Conservation (phyloP, 2,888 invertebrate genomes). For the Drosophila nr. perissopoda region DNA sequence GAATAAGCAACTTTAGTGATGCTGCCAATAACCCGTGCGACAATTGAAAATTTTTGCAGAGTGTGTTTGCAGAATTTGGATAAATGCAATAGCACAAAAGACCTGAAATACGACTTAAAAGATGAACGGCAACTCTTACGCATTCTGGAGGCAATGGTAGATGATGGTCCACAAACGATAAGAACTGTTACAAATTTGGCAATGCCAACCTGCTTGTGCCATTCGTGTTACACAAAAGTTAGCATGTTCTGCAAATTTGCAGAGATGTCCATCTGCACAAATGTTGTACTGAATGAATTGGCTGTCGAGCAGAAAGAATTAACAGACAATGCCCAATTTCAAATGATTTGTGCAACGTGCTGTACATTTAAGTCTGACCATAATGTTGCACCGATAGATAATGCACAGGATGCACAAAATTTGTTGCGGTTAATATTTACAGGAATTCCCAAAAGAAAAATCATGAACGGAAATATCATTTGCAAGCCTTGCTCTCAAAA, state of each 20-base stretch:
- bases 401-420: conserved; percentile 5
- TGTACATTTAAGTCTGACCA: conserved; percentile 21
- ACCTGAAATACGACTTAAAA: conserved; percentile 16
- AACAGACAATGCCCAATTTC: conserved; percentile 4
- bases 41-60: conserved; percentile 38
- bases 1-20: conserved; percentile 1
- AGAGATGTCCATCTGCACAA: conserved; percentile 36
- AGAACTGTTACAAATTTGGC: not conserved
- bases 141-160: conserved; percentile 23
- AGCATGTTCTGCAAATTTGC: conserved; percentile 43
- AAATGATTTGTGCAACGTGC: conserved; percentile 39
- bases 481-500: conserved; percentile 43
- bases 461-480: not conserved
- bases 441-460: conserved; percentile 1
- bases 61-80: conserved; percentile 40
- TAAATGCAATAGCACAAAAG: conserved; percentile 1
- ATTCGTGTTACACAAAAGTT: conserved; percentile 33
- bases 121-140: conserved; percentile 17
- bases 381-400: not conserved
- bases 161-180: not conserved
- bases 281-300: conserved; percentile 33
- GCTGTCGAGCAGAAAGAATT: not conserved
- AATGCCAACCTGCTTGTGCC: conserved; percentile 33
- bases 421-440: conserved; percentile 29
- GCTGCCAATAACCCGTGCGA: conserved; percentile 47